Evolutionary conservation across 2,888 invertebrate genomes (phyloP), one percentile per base, ranked within the genome.

Genomic region (Lydus trimaculatus): DNA sequence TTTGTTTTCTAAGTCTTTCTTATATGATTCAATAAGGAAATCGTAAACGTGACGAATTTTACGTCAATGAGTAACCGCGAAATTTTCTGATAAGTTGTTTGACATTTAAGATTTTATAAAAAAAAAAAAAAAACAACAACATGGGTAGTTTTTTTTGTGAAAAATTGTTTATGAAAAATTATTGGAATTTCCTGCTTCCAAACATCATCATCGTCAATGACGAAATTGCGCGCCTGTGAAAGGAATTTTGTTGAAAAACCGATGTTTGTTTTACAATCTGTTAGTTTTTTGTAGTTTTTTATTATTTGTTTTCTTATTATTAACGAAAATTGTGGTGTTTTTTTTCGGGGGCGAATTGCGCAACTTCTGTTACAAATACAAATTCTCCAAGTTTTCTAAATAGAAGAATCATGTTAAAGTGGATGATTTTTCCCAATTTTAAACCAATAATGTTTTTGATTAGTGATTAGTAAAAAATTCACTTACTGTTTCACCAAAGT

Each of bases 401-500:
- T 28, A 28, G 28, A 28, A 28, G n/a, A n/a, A n/a, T n/a, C n/a
- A n/a, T n/a, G n/a, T n/a, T n/a, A n/a, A n/a, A n/a, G n/a, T n/a
- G n/a, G n/a, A n/a, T n/a, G n/a, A n/a, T n/a, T n/a, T n/a, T n/a
- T n/a, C n/a, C n/a, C n/a, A n/a, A n/a, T n/a, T n/a, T n/a, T n/a
- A n/a, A n/a, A n/a, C n/a, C n/a, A n/a, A n/a, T n/a, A n/a, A n/a
- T n/a, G n/a, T n/a, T n/a, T n/a, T n/a, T n/a, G n/a, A n/a, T n/a
- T 13, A 13, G 59, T 7, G 58, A 59, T 33, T 15, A 9, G 9
- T 33, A n/a, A 66, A 36, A 69, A 64, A 56, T 6, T 23, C 43
- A 80, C 83, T 80, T 74, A 83, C 83, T 79, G 82, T 75, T 64
- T 83, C 82, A 58, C 81, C 81, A 70, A 77, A 66, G 64, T 81